phyloP scores from a whole-genome alignment of 2,113 vertebrate species.

The Craseonycteris thonglongyai region DNA sequence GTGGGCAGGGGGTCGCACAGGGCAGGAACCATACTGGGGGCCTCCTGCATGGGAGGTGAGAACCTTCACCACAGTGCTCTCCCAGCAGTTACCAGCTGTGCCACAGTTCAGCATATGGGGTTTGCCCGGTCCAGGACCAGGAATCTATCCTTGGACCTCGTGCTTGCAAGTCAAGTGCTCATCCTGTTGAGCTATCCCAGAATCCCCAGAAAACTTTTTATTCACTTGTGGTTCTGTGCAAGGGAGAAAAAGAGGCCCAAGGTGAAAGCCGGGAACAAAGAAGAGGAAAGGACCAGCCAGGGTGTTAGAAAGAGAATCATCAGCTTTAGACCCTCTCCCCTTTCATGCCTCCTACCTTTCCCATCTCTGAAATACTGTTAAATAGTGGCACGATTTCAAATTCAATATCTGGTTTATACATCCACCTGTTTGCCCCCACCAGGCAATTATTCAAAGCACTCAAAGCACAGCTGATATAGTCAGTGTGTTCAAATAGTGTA shows the following conservation, averaged over 20 bases:
- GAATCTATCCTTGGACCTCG: too few species aligned
- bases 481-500: neutral
- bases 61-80: too few species aligned
- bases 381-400: neutral
- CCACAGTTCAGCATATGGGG: too few species aligned
- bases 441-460: slow-evolving; percentile 4
- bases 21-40: too few species aligned
- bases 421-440: neutral
- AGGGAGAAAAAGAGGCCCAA: neutral
- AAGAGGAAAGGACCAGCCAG: neutral
- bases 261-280: neutral
- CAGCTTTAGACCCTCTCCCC: neutral
- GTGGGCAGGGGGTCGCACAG: too few species aligned
- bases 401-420: neutral
- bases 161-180: too few species aligned
- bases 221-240: neutral
- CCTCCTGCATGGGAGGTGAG: too few species aligned
- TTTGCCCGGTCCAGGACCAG: too few species aligned
- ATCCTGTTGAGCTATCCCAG: too few species aligned
- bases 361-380: neutral
- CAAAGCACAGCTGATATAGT: neutral
- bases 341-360: neutral
- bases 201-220: neutral
- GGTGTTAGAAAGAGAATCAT: neutral
- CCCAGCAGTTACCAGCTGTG: too few species aligned